These are phyloP conservation scores for Zootoca vivipara DNA, from an alignment of 2,113 vertebrate species.

Conservation along the genomic window DNA sequence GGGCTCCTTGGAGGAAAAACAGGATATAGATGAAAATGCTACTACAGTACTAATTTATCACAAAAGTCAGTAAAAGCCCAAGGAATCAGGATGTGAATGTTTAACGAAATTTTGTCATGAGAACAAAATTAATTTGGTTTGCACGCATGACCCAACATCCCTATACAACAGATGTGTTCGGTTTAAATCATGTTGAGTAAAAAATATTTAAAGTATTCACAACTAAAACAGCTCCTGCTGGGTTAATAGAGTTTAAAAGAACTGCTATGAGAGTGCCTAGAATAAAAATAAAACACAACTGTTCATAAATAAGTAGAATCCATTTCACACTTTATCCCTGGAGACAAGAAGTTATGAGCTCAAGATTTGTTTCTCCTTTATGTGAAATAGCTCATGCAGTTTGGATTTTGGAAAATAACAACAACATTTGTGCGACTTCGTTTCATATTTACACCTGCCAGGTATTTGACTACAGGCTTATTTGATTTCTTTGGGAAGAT, in stretches of 20 bases:
- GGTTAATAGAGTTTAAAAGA: neutral
- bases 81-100: neutral
- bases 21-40: too few species aligned
- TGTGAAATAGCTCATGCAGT: conserved; percentile 56
- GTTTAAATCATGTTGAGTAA: neutral
- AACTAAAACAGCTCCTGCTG: neutral
- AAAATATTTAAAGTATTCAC: neutral
- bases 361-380: conserved; percentile 9
- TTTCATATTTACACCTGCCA: conserved; percentile 52
- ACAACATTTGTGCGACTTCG: conserved; percentile 42
- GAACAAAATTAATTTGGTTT: neutral
- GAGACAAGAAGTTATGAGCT: conserved; percentile 29
- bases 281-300: conserved; percentile 6
- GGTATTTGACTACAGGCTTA: conserved; percentile 43
- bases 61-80: neutral
- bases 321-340: conserved; percentile 27
- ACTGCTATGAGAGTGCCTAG: fast-evolving
- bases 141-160: neutral
- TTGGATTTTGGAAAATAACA: conserved; percentile 25
- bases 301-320: conserved; percentile 25
- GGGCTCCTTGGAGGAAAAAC: too few species aligned
- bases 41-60: neutral
- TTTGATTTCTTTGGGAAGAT: conserved; percentile 36
- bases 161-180: neutral
- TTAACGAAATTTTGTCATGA: neutral